Evolutionary conservation across 2,888 invertebrate species (phyloP), one percentile per base, ranked within the genome.

Genomic region (Drosophila hamatofila): DNA sequence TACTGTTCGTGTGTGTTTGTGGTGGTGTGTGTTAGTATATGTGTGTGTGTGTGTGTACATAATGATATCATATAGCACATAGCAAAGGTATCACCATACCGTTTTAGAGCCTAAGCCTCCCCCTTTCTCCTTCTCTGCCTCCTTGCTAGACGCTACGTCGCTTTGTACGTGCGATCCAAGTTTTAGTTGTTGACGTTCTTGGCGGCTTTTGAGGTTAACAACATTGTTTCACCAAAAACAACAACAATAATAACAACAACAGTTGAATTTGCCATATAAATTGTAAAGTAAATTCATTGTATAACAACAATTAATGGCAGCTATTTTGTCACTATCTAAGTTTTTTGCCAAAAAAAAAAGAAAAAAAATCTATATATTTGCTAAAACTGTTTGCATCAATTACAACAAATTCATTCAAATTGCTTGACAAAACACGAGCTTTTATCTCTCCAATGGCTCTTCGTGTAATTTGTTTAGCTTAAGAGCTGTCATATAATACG

Each of bases 121-220:
- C 58, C 48, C 16, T 18, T 23, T 5, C 9, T 30, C 8, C 14
- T 8, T 12, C 44, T 21, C 52, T 14, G 16, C 9, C 61, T 18
- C 16, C 23, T 18, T 23, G 27, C 18, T 37, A 58, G 48, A 44
- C 30, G 48, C 57, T 30, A 57, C 72, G 41, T 41, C 44, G 71
- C 44, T 64, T 61, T 49, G 62, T 77, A 70, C 70, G 75, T 78
- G 75, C 72, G 61, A 75, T 79, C 76, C 74, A 67, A 75, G 81
- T 76, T 78, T 74, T 65, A 81, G 77, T 78, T 83, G 81, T 78
- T 83, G 85, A 80, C 81, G 86, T 86, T 86, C 88, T 87, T 86
- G 86, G 88, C 75, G 89, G 89, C 88, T 89, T 88, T 89, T 90
- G 90, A 91, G 91, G 91, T 89, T 90, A 91, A 90, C 90, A 89